These are phyloP conservation scores for Diorhabda elongata DNA, from an alignment of 1,140 invertebrate species.

Conservation along the genomic window DNA sequence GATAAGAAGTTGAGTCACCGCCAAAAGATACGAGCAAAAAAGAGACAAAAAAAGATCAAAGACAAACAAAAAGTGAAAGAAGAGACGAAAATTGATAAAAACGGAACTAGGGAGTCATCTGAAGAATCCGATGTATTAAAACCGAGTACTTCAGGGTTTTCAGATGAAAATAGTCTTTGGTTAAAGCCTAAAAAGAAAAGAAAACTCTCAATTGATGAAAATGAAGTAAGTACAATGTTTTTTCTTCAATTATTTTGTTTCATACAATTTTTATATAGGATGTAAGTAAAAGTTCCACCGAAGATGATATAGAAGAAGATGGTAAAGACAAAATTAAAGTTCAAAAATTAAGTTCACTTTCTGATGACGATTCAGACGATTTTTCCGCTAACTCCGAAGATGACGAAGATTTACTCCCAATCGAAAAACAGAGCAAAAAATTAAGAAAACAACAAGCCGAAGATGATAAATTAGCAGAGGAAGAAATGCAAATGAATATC, in stretches of 20 bases:
- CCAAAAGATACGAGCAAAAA: slow-evolving; percentile 63
- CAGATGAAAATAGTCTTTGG: slow-evolving; percentile 68
- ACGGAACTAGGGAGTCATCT: slow-evolving; percentile 23
- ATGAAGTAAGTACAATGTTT: slow-evolving; percentile 3
- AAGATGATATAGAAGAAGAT: slow-evolving; percentile 47
- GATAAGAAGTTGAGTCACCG: slow-evolving; percentile 61
- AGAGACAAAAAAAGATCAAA: slow-evolving; percentile 59
- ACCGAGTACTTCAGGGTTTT: slow-evolving; percentile 49
- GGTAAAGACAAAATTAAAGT: slow-evolving; percentile 32
- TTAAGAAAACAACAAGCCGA: slow-evolving; percentile 69
- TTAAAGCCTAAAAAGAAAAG: slow-evolving; percentile 54
- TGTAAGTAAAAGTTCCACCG: slow-evolving; percentile 50
- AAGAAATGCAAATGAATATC: slow-evolving; percentile 74
- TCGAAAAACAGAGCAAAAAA: slow-evolving; percentile 81
- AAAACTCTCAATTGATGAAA: slow-evolving; percentile 13
- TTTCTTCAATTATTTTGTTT: neutral
- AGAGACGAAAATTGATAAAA: slow-evolving; percentile 34
- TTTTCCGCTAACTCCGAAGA: slow-evolving; percentile 49
- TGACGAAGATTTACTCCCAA: slow-evolving; percentile 61
- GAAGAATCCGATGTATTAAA: slow-evolving; percentile 25
- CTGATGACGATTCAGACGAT: slow-evolving; percentile 48
- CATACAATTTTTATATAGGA: slow-evolving; percentile 6
- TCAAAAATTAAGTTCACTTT: slow-evolving; percentile 50
- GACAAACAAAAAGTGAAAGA: slow-evolving; percentile 45
- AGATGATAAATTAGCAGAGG: slow-evolving; percentile 71